Percentiles rank a stretch among this genome's conserved stretches.
These are phyloP conservation scores for Crotalus helleri DNA, from an alignment of 2,113 vertebrate species.

Conservation along the genomic window DNA sequence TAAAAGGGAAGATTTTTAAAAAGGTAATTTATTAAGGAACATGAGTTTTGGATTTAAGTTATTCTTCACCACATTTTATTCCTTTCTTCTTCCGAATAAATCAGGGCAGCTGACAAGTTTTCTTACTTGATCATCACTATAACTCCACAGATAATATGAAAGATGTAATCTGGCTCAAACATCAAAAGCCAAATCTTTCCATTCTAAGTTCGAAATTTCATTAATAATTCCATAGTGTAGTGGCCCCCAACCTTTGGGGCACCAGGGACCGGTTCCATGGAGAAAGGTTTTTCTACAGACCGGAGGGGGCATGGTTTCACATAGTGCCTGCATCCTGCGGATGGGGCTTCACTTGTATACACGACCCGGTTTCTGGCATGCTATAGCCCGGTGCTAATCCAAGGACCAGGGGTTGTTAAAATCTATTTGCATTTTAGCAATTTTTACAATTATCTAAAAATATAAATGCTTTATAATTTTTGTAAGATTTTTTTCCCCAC, in stretches of 20 bases:
- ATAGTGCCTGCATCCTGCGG: too few species aligned
- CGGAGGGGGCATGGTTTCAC: too few species aligned
- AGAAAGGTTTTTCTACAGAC: too few species aligned
- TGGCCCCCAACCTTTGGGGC: too few species aligned
- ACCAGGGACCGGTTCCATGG: too few species aligned
- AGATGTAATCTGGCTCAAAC: neutral
- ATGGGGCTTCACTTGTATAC: too few species aligned
- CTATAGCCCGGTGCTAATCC: too few species aligned
- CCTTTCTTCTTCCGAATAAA: neutral
- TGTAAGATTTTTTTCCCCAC: slow-evolving; percentile 1
- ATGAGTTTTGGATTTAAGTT: neutral
- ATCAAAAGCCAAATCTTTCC: neutral
- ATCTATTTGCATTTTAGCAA: neutral
- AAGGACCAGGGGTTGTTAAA: too few species aligned
- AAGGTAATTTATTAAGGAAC: neutral
- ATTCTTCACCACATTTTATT: neutral
- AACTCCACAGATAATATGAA: neutral
- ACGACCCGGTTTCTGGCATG: too few species aligned
- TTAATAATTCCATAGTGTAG: neutral
- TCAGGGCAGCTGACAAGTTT: neutral
- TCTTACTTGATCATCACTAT: neutral
- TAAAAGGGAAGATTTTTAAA: neutral
- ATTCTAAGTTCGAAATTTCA: neutral
- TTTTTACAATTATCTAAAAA: slow-evolving; percentile 33
- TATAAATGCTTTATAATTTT: slow-evolving; percentile 19